phyloP scores from a whole-genome alignment of 2,797 vertebrate genomes.

The Sternarchorhynchus goeldii region DNA sequence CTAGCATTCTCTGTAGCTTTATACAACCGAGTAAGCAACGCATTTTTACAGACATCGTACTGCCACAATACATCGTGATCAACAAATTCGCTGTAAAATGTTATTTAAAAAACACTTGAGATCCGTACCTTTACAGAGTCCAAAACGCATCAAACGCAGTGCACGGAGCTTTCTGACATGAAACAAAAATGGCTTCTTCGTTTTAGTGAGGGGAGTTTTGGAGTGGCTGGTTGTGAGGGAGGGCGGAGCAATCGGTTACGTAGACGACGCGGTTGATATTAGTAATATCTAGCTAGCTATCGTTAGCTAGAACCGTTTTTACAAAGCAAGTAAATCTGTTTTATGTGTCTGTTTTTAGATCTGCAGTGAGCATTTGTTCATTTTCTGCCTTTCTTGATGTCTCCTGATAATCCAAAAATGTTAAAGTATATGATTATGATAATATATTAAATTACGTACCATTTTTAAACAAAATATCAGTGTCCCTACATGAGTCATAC shows the following conservation, averaged over 20 bases:
- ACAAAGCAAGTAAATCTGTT: too few relatives aligned
- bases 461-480: too few relatives aligned
- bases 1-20: not conserved
- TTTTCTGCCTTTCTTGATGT: too few relatives aligned
- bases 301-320: too few relatives aligned
- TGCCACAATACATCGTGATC: not conserved
- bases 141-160: constrained; percentile 39
- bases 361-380: too few relatives aligned
- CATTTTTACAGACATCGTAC: not conserved
- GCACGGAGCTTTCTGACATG: constrained; percentile 43
- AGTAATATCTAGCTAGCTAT: constrained; percentile 41
- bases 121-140: constrained; percentile 47
- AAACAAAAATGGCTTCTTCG: constrained; percentile 60
- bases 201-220: constrained; percentile 33
- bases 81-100: not conserved
- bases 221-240: constrained; percentile 38
- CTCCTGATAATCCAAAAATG: too few relatives aligned
- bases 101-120: not conserved
- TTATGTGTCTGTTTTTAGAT: too few relatives aligned
- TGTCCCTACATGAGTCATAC: too few relatives aligned
- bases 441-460: too few relatives aligned
- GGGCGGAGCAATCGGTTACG: constrained; percentile 35
- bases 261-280: not conserved
- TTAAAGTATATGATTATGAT: too few relatives aligned
- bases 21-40: not conserved